Percentiles rank a stretch among this genome's conserved stretches.
Conservation (phyloP, 2,113 vertebrate species). For the Hemiscyllium ocellatum region DNA sequence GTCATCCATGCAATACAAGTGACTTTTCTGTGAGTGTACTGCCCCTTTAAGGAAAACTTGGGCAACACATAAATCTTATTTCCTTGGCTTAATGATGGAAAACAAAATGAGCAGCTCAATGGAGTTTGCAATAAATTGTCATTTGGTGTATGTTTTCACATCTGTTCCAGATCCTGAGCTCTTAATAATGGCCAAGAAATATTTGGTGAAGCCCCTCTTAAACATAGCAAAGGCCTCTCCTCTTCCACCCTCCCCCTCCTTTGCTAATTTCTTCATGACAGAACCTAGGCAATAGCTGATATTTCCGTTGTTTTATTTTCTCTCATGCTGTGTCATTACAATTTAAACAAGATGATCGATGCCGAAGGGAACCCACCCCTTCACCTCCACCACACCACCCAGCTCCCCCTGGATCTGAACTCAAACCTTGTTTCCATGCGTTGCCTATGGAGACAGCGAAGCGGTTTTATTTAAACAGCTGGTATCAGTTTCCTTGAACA, state of each 20-base stretch:
- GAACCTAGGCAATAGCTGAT: background rate
- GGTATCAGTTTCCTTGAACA: conserved; percentile 19
- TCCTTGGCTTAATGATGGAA: background rate
- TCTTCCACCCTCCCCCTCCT: background rate
- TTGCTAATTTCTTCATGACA: background rate
- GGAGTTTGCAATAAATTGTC: background rate
- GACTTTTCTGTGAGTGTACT: background rate
- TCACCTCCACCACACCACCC: background rate
- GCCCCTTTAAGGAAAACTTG: background rate
- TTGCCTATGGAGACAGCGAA: background rate
- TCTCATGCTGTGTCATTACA: background rate
- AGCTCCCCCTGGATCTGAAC: background rate
- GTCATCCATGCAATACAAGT: background rate
- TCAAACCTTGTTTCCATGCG: background rate
- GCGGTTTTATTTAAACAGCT: background rate
- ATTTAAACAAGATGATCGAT: background rate
- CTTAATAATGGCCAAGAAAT: background rate
- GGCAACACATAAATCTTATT: background rate
- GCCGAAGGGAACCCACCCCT: background rate
- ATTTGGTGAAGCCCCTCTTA: background rate
- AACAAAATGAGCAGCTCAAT: too few relatives aligned
- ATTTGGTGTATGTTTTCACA: background rate
- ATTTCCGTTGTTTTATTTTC: background rate
- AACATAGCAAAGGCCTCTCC: background rate
- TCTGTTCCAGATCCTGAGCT: background rate